These are phyloP conservation scores for Cylindroiulus punctatus DNA, from an alignment of 2,888 invertebrate genomes.

Conservation along the genomic window DNA sequence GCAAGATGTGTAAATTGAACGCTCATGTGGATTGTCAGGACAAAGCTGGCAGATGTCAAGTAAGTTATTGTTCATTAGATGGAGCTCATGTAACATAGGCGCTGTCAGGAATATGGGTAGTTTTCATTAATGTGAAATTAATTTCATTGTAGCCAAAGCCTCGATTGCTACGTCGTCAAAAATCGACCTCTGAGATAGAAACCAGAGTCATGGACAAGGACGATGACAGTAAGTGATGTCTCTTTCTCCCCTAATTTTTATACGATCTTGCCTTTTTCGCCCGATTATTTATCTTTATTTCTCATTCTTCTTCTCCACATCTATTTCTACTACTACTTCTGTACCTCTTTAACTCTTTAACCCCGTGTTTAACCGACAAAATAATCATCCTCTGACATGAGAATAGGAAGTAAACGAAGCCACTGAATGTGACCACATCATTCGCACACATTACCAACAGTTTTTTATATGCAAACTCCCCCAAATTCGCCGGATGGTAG, in stretches of 20 bases:
- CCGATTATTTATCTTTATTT: constrained; percentile 44
- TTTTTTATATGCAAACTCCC: not conserved
- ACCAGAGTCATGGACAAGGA: constrained; percentile 62
- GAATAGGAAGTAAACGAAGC: constrained; percentile 7
- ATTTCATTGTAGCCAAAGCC: constrained; percentile 75
- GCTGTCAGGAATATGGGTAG: not conserved
- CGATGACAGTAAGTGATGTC: constrained; percentile 61
- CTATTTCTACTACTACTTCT: constrained; percentile 50
- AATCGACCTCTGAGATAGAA: constrained; percentile 78
- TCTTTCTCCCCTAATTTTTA: not conserved
- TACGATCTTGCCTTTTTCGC: not conserved
- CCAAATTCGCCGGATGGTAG: not conserved
- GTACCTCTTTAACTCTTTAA: constrained; percentile 22
- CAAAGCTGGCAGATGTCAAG: constrained; percentile 81
- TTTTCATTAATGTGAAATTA: not conserved
- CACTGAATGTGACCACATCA: constrained; percentile 30
- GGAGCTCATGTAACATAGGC: no score
- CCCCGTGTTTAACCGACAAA: constrained; percentile 25
- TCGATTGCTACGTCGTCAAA: constrained; percentile 83
- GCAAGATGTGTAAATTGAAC: constrained; percentile 90
- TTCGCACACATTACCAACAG: not conserved
- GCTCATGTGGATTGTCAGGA: constrained; percentile 85
- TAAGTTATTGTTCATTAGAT: constrained; percentile 56
- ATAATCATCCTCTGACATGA: not conserved
- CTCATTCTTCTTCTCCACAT: constrained; percentile 35